Conservation (phyloP, 2,797 vertebrate species). For the Pteronotus mesoamericanus region DNA sequence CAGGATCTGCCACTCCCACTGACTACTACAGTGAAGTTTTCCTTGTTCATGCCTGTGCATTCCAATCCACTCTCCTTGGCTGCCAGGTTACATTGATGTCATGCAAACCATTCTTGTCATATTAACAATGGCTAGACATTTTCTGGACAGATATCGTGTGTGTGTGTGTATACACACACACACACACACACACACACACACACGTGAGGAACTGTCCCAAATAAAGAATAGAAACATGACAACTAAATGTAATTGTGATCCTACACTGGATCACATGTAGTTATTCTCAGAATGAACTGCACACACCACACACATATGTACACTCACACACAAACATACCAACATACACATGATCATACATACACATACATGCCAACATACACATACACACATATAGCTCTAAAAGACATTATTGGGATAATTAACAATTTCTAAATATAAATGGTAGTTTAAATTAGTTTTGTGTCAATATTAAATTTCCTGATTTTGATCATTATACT, state of each 20-base stretch:
- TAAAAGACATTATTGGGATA: not conserved
- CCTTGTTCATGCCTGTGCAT: no score
- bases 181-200: not conserved
- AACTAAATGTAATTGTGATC: not conserved
- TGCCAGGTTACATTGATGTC: no score
- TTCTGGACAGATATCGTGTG: no score
- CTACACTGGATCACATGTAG: not conserved
- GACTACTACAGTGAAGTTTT: no score
- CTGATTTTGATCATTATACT: not conserved
- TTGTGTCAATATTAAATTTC: not conserved
- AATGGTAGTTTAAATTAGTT: not conserved
- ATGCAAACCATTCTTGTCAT: no score
- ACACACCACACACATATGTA: not conserved
- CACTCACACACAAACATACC: not conserved
- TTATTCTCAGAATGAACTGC: not conserved
- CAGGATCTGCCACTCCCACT: no score
- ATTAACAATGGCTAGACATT: no score
- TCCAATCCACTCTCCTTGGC: no score
- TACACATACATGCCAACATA: not conserved
- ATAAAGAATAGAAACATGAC: not conserved
- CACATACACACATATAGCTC: not conserved
- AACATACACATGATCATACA: no score
- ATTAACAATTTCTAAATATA: not conserved
- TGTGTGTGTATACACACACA: no score
- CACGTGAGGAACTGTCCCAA: not conserved